phyloP scores from a whole-genome alignment of 2,113 vertebrate species.

The Entomyzon cyanotis region DNA sequence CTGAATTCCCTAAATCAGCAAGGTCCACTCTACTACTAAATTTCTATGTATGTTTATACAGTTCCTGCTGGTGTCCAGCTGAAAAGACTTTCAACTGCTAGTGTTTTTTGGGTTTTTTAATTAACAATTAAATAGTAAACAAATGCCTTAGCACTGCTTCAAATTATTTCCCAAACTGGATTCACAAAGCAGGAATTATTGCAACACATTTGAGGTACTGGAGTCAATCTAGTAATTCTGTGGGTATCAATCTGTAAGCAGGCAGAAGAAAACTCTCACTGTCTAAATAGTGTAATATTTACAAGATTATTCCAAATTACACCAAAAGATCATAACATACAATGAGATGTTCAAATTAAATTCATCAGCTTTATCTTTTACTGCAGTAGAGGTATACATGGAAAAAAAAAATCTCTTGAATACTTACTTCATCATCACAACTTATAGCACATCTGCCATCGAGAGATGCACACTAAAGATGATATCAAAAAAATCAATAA shows the following conservation, averaged over 20 bases:
- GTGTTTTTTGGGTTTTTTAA: not conserved
- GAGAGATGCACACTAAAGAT: slow-evolving; percentile 87
- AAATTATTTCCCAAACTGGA: not conserved
- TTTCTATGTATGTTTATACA: not conserved
- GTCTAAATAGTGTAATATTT: not conserved
- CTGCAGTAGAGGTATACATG: not conserved
- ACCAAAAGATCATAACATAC: not conserved
- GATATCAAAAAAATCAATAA: not conserved
- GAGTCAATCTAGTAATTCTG: not conserved
- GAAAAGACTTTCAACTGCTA: not conserved
- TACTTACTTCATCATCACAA: slow-evolving; percentile 93
- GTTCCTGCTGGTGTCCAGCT: not conserved
- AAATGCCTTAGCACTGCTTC: not conserved
- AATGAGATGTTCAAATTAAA: not conserved
- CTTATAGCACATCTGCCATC: slow-evolving; percentile 95
- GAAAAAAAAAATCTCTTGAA: not conserved
- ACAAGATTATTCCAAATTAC: not conserved
- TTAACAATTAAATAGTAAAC: not conserved
- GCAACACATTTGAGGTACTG: not conserved
- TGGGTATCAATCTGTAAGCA: not conserved
- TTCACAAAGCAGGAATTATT: not conserved
- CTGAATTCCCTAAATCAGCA: not conserved
- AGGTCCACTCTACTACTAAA: not conserved
- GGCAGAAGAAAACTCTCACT: not conserved
- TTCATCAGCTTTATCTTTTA: not conserved